Base-by-base conservation (phyloP, 2,797 vertebrate genomes). In the Leptoclinus maculatus region DNA sequence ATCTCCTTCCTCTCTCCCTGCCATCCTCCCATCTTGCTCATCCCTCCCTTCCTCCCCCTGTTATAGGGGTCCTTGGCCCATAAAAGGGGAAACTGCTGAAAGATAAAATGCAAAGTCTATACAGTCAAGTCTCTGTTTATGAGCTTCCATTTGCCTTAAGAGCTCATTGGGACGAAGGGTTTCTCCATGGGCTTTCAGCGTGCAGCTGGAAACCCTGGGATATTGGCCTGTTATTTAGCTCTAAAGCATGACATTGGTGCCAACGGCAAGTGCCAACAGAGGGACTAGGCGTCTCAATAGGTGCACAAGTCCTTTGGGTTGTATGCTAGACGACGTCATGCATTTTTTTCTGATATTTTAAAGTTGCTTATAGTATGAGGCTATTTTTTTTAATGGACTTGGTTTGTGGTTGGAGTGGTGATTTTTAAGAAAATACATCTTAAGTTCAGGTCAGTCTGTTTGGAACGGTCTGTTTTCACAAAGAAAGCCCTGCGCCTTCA, bases 41-140 rank as follows among this genome's bases (percentile, higher is more conserved):
- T 67, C 80, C 76, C 66, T 47, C 66, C 71, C 62, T 21, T 57
- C 73, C 64, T 56, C 75, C 67, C 66, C 74, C 76, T 59, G 95
- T 91, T 96, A 96, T 96, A 95, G 95, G 88, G 96, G 96, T 97
- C 96, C 82, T 95, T 91, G 77, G 93, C 96, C 96, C 96, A 97
- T 98, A 98, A 99, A 98, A 97, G 85, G 95, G 94, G 94, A 95
- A 97, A 96, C 96, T 96, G 97, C 96, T 95, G 95, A 96, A 96
- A 97, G 96, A 97, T 98, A 97, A 97, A 98, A 98, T 97, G 96
- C 96, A 97, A 97, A 97, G 97, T 97, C 96, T 97, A 96, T 97
- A 97, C 96, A 97, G 96, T 96, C 95, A 95, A 97, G 95, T 95
- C 96, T 96, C 93, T 97, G 96, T 98, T 98, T 97, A 97, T 96